These are phyloP conservation scores for Delphinus delphis DNA, from an alignment of 2,113 vertebrate genomes.

Conservation along the genomic window DNA sequence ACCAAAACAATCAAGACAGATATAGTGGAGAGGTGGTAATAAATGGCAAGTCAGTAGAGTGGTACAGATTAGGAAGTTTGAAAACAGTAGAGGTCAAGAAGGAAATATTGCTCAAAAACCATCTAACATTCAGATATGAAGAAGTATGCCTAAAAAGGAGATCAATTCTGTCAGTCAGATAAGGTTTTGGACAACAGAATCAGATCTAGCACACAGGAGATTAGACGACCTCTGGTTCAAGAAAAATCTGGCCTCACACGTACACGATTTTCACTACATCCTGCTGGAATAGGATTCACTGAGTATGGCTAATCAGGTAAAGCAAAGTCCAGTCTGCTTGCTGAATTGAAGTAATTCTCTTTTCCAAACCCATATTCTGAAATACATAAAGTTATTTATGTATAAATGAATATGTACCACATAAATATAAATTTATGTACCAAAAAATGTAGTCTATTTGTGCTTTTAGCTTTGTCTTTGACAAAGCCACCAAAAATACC, in stretches of 20 bases:
- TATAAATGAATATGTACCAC: no score
- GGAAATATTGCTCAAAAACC: background rate
- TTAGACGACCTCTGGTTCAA: background rate
- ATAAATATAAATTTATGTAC: no score
- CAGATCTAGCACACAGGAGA: background rate
- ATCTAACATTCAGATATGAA: background rate
- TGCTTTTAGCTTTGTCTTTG: background rate
- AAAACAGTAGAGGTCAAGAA: background rate
- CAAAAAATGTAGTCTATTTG: background rate
- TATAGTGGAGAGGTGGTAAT: background rate
- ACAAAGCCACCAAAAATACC: background rate
- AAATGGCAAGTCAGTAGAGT: background rate
- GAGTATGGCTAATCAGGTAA: background rate
- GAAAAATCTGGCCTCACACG: background rate
- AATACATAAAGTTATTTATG: background rate
- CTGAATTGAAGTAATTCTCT: conserved; percentile 10
- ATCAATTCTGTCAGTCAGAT: conserved; percentile 12
- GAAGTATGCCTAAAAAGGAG: background rate
- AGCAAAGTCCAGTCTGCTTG: background rate
- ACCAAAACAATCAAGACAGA: background rate
- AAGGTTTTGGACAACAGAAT: conserved; percentile 39
- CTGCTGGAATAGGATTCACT: background rate
- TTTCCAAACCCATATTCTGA: background rate
- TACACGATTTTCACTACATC: background rate
- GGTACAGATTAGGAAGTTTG: background rate